Evolutionary conservation across 2,888 invertebrate species (phyloP).

Genomic region (Luperina nickerlii): DNA sequence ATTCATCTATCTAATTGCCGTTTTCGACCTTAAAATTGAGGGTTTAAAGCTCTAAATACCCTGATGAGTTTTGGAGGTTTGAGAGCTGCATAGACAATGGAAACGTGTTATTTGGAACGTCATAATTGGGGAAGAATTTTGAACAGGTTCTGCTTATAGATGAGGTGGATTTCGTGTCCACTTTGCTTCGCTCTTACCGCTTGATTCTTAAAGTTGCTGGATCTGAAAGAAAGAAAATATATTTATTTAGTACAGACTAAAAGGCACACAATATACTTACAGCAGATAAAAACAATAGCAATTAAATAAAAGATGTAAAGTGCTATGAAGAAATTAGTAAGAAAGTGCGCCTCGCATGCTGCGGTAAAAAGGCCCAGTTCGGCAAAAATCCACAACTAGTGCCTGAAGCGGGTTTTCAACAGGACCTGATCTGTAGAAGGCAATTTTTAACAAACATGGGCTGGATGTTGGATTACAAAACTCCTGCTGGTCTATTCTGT

Average conservation of each 20-base stretch:
- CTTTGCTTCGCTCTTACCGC: too few species aligned
- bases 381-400: not conserved
- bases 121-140: slow-evolving; percentile 30
- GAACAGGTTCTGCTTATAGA: not conserved
- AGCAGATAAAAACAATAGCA: not conserved
- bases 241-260: not conserved
- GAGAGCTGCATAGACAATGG: slow-evolving; percentile 5
- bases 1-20: slow-evolving; percentile 2
- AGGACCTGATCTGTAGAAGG: not conserved
- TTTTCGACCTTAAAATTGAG: slow-evolving; percentile 16
- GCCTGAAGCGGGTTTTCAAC: not conserved
- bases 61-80: not conserved
- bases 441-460: not conserved
- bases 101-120: slow-evolving; percentile 2
- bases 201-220: too few species aligned
- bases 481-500: too few species aligned
- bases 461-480: not conserved
- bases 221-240: not conserved
- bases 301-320: not conserved
- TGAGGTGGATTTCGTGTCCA: not conserved
- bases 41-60: not conserved
- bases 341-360: not conserved
- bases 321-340: not conserved
- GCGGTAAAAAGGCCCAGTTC: not conserved
- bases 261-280: not conserved